phyloP scores from a whole-genome alignment of 1,140 invertebrate species.

The Bradysia coprophila region DNA sequence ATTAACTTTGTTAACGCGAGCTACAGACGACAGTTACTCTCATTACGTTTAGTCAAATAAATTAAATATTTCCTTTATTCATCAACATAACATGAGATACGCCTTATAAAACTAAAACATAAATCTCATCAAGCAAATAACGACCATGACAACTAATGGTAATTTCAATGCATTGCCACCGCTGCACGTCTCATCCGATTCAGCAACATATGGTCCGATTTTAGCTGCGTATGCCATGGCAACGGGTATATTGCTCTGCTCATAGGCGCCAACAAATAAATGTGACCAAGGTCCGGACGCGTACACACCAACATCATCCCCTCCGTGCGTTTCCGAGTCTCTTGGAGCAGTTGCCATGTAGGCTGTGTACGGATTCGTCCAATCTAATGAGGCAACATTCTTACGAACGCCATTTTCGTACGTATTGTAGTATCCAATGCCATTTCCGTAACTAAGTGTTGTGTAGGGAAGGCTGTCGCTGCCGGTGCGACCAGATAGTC shows the following conservation, averaged over 20 bases:
- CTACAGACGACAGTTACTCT: too few species aligned
- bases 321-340: conserved; percentile 41
- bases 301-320: conserved; percentile 46
- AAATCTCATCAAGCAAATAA: too few species aligned
- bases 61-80: too few species aligned
- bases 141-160: too few species aligned
- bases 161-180: too few species aligned
- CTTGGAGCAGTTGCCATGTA: conserved; percentile 29
- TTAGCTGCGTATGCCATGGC: conserved; percentile 36
- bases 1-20: too few species aligned
- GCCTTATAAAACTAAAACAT: too few species aligned
- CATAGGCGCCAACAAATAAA: conserved; percentile 39
- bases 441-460: conserved; percentile 45
- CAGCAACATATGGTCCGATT: conserved; percentile 20
- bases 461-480: conserved; percentile 33
- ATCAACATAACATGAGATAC: too few species aligned
- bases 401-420: background rate
- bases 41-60: too few species aligned
- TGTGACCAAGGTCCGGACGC: conserved; percentile 41
- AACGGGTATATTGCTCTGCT: conserved; percentile 42
- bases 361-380: conserved; percentile 6
- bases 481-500: conserved; percentile 12
- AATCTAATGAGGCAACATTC: background rate
- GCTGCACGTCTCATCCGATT: too few species aligned
- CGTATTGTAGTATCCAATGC: conserved; percentile 22